These are phyloP conservation scores for Hoplostethus atlanticus DNA, from an alignment of 2,797 vertebrate genomes.

Conservation along the genomic window DNA sequence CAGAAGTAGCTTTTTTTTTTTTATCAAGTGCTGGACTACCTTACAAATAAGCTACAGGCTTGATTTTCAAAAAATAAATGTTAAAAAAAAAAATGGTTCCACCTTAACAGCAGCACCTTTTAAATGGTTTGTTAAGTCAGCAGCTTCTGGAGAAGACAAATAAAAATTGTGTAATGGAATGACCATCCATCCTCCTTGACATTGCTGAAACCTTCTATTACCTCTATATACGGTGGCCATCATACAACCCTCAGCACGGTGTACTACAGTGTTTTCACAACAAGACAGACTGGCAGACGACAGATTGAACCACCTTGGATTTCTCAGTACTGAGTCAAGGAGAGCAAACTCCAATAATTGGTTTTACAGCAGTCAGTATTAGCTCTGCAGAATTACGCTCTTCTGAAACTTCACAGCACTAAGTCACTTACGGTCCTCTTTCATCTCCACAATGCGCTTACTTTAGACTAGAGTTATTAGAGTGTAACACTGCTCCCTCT, in stretches of 20 bases:
- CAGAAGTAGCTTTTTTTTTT: not conserved
- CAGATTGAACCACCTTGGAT: constrained; percentile 18
- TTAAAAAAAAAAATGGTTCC: constrained; percentile 19
- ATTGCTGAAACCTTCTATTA: constrained; percentile 63
- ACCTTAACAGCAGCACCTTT: constrained; percentile 13
- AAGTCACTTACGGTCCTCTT: not conserved
- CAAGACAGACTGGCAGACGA: constrained; percentile 2
- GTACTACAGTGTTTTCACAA: constrained; percentile 18
- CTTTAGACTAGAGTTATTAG: not conserved
- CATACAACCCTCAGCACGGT: constrained; percentile 31
- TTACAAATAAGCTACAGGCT: constrained; percentile 5
- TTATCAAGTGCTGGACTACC: not conserved
- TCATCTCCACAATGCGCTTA: not conserved
- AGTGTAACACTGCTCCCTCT: no score
- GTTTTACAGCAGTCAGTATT: constrained; percentile 24
- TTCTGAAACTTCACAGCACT: not conserved
- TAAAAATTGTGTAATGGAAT: constrained; percentile 19
- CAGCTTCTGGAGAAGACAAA: constrained; percentile 33
- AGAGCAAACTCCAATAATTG: constrained; percentile 22
- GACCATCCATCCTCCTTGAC: constrained; percentile 57
- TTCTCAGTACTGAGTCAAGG: constrained; percentile 13
- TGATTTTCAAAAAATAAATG: constrained; percentile 6
- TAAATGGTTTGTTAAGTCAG: constrained; percentile 41
- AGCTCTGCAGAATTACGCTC: not conserved
- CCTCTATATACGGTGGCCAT: constrained; percentile 20